These are phyloP conservation scores for Edolisoma coerulescens DNA, from an alignment of 2,113 vertebrate genomes.

Conservation along the genomic window DNA sequence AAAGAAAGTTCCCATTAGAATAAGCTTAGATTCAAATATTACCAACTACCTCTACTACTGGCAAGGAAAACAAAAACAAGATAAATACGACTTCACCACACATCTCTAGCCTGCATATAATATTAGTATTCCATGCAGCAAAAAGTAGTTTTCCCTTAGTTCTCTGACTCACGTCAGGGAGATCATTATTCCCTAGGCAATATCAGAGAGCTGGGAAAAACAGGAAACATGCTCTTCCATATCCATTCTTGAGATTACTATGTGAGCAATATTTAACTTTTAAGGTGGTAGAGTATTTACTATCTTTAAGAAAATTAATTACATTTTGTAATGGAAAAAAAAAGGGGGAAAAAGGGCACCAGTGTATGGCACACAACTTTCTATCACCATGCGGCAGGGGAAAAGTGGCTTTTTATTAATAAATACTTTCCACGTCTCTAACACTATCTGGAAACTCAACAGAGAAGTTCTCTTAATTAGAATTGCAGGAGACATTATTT, in stretches of 20 bases:
- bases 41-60: neutral
- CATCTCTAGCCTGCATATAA: neutral
- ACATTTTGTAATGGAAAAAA: neutral
- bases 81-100: neutral
- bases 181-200: neutral
- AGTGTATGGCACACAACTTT: neutral
- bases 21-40: neutral
- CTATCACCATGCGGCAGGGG: neutral
- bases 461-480: neutral
- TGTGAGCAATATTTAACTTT: neutral
- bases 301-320: neutral
- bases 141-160: neutral
- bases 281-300: neutral
- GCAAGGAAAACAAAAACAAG: neutral
- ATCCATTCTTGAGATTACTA: neutral
- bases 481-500: neutral
- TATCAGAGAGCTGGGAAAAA: neutral
- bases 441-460: neutral
- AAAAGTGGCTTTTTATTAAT: neutral
- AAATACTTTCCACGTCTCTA: neutral
- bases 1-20: neutral
- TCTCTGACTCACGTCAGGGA: neutral
- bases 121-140: neutral
- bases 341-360: fast-evolving
- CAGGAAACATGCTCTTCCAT: neutral